These are phyloP conservation scores for Cylindroiulus punctatus DNA, from an alignment of 2,888 invertebrate species.

Conservation along the genomic window DNA sequence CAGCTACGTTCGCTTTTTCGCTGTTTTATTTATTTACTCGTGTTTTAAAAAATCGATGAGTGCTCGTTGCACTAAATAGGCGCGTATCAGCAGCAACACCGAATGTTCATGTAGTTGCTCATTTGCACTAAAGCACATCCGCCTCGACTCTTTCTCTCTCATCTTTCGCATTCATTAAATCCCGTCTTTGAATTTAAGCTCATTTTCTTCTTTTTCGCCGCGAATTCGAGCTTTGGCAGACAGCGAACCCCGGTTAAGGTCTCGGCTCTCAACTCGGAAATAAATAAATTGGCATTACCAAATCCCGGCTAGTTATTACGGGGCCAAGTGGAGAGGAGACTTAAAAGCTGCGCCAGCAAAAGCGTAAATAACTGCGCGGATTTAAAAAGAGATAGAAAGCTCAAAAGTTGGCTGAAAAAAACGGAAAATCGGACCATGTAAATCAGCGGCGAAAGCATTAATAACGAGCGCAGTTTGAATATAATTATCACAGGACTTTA, in stretches of 20 bases:
- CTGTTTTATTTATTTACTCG: constrained; percentile 8
- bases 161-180: constrained; percentile 32
- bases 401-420: not conserved
- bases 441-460: constrained; percentile 9
- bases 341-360: not conserved
- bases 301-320: constrained; percentile 10
- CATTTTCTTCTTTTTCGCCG: not conserved
- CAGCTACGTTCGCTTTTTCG: not conserved
- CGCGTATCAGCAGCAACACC: not conserved
- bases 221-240: not conserved
- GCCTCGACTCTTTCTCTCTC: not conserved
- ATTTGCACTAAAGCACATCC: not conserved
- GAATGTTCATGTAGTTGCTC: not conserved
- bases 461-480: constrained; percentile 22
- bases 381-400: constrained; percentile 9
- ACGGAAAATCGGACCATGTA: not conserved
- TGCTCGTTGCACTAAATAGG: not conserved
- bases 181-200: constrained; percentile 19
- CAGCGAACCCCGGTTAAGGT: constrained; percentile 19
- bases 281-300: constrained; percentile 32
- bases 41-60: constrained; percentile 24
- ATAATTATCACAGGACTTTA: constrained; percentile 19
- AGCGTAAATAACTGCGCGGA: not conserved
- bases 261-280: not conserved
- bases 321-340: not conserved